phyloP scores from a whole-genome alignment of 2,113 vertebrate species.

The Columba livia region DNA sequence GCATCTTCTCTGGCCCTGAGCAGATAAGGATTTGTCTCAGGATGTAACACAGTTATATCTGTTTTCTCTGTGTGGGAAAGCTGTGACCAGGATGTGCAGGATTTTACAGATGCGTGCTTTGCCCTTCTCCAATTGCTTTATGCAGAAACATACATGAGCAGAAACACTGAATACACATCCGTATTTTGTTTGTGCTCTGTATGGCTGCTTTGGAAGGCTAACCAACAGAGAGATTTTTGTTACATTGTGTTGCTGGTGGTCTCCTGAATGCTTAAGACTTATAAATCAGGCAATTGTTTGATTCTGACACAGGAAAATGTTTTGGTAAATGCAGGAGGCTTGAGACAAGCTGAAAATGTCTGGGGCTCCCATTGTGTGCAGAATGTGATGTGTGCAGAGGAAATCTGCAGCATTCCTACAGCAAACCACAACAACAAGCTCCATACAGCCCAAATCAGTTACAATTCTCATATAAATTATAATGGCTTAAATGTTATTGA shows the following conservation, averaged over 20 bases:
- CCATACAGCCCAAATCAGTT: conserved; percentile 47
- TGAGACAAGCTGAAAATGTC: conserved; percentile 37
- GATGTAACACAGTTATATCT: neutral
- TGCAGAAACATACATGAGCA: neutral
- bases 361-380: conserved; percentile 50
- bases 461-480: conserved; percentile 59
- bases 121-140: neutral
- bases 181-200: neutral
- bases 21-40: neutral
- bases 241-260: conserved; percentile 40
- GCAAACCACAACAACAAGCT: conserved; percentile 65
- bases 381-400: conserved; percentile 57
- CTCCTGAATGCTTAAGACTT: neutral
- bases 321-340: conserved; percentile 58
- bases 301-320: conserved; percentile 57
- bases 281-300: conserved; percentile 51
- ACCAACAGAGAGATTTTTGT: neutral
- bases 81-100: neutral
- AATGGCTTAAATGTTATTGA: conserved; percentile 54
- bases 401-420: conserved; percentile 62
- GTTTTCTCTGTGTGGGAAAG: neutral
- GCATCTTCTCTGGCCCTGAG: neutral
- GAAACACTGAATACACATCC: neutral
- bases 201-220: neutral
- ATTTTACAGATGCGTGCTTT: neutral